Evolutionary conservation across 2,113 vertebrate species (phyloP).

Genomic region (Cololabis saira): DNA sequence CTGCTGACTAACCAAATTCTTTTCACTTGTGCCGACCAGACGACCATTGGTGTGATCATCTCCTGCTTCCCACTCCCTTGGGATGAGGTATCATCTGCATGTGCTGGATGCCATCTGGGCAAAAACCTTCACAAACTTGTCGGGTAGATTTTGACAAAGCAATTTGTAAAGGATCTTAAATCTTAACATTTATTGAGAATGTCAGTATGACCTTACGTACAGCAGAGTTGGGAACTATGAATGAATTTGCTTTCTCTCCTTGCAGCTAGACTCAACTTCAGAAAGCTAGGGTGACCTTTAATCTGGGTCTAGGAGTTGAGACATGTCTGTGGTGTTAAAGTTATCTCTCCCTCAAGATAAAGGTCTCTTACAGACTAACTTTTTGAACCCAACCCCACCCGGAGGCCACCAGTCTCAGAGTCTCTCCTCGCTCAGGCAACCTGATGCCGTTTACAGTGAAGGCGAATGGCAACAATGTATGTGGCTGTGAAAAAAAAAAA

Average conservation of each 20-base stretch:
- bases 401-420: slow-evolving; percentile 8
- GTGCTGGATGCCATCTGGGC: slow-evolving; percentile 29
- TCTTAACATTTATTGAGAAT: slow-evolving; percentile 5
- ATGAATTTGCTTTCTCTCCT: slow-evolving; percentile 24
- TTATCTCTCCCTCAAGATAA: slow-evolving; percentile 54
- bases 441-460: slow-evolving; percentile 14
- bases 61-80: slow-evolving; percentile 73
- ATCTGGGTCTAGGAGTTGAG: slow-evolving; percentile 40
- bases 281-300: slow-evolving; percentile 47
- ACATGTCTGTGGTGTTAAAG: slow-evolving; percentile 31
- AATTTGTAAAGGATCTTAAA: slow-evolving; percentile 22
- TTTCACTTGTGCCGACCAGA: slow-evolving; percentile 71
- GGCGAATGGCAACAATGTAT: slow-evolving; percentile 27
- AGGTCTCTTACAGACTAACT: slow-evolving; percentile 32
- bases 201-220: slow-evolving; percentile 5
- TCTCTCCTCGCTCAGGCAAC: slow-evolving; percentile 4
- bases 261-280: slow-evolving; percentile 27
- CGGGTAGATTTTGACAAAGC: not conserved
- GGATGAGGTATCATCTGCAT: slow-evolving; percentile 49
- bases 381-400: slow-evolving; percentile 41
- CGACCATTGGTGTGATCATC: slow-evolving; percentile 70
- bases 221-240: slow-evolving; percentile 10
- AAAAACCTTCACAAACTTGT: slow-evolving; percentile 22
- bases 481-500: not conserved
- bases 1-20: slow-evolving; percentile 81